These are phyloP conservation scores for Mergus octosetaceus DNA, from an alignment of 2,797 vertebrate genomes.

Conservation along the genomic window DNA sequence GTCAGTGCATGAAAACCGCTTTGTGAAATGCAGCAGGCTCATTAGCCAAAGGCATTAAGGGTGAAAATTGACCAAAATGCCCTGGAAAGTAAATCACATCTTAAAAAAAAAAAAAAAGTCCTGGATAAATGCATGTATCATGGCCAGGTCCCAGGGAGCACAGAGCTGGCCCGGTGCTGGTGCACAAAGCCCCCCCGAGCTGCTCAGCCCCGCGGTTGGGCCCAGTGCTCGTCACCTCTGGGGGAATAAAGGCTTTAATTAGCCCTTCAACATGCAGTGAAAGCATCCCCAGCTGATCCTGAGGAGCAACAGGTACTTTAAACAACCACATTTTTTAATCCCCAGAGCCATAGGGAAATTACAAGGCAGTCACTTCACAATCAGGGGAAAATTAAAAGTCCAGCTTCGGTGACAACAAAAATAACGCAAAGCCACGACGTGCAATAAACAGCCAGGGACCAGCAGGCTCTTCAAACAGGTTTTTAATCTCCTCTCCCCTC, in stretches of 20 bases:
- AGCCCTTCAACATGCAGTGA: neutral
- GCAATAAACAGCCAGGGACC: constrained; percentile 32
- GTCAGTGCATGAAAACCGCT: neutral
- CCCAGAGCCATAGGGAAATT: neutral
- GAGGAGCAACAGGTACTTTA: neutral
- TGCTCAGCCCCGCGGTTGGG: neutral
- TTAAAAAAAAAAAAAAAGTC: neutral
- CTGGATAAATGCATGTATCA: neutral
- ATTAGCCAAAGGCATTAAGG: constrained; percentile 12
- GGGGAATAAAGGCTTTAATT: neutral
- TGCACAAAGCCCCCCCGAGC: neutral
- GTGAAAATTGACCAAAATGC: constrained; percentile 30
- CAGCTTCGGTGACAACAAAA: constrained; percentile 29
- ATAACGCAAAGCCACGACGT: constrained; percentile 1
- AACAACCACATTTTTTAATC: neutral
- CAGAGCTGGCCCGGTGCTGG: neutral
- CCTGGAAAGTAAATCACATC: neutral
- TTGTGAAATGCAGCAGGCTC: constrained; percentile 6
- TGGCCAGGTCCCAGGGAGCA: neutral
- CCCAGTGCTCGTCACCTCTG: fast-evolving
- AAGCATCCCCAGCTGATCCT: neutral
- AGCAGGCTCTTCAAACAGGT: constrained; percentile 29
- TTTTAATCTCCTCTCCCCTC: constrained; percentile 68
- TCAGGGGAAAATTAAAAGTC: constrained; percentile 46
- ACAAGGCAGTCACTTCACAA: neutral